Conservation (phyloP, 30 jellyfish, hydroid and myxozoan genomes). For the Turritopsis rubra region DNA sequence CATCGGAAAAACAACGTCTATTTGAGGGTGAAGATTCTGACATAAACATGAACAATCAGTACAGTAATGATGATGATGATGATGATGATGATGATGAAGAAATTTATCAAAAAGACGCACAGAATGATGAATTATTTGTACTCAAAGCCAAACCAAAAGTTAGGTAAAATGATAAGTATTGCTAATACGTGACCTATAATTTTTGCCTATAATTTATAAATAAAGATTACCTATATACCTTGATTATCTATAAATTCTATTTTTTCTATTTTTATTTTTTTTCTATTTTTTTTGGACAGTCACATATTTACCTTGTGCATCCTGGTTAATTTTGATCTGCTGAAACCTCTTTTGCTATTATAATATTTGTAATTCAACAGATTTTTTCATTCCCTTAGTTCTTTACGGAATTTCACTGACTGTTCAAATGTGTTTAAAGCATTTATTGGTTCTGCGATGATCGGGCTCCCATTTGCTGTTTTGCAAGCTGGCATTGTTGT, state of each 20-base stretch:
- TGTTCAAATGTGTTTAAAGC: slow-evolving; percentile 97
- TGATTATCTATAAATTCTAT: too few relatives aligned
- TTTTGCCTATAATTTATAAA: too few relatives aligned
- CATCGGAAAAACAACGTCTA: background rate
- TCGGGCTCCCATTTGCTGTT: slow-evolving; percentile 95
- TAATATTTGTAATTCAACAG: too few relatives aligned
- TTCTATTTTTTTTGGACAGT: too few relatives aligned
- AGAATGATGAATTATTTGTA: background rate
- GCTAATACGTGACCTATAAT: too few relatives aligned
- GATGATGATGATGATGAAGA: slow-evolving; percentile 15
- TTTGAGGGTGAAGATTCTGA: slow-evolving; percentile 13
- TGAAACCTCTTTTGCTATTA: too few relatives aligned
- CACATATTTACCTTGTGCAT: too few relatives aligned
- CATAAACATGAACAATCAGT: background rate
- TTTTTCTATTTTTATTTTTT: too few relatives aligned
- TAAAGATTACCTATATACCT: too few relatives aligned
- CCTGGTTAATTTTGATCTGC: too few relatives aligned
- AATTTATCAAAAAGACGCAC: background rate
- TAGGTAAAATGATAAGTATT: background rate
- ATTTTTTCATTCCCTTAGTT: too few relatives aligned
- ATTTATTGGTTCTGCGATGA: slow-evolving; percentile 87
- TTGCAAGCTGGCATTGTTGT: slow-evolving; percentile 88
- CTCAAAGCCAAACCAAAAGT: slow-evolving; percentile 6
- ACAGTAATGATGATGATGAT: background rate
- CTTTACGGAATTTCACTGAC: slow-evolving; percentile 75